Evolutionary conservation across 2,113 vertebrate species (phyloP).

Genomic region (Dermatemys mawii): DNA sequence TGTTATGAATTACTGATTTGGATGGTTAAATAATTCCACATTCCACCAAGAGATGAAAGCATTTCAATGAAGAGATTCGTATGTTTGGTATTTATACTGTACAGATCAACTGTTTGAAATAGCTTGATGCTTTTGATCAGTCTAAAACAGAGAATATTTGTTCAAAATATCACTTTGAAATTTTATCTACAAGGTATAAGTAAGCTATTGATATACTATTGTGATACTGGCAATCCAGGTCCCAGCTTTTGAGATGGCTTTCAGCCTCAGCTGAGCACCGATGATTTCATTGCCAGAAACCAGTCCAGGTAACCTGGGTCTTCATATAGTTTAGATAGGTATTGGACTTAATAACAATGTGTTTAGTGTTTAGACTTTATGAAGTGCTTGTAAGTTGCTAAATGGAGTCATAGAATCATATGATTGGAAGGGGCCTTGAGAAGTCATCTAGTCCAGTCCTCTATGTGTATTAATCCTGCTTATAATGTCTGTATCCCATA

Average conservation of each 20-base stretch:
- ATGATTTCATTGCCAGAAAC: background rate
- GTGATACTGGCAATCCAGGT: background rate
- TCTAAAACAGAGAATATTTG: conserved; percentile 45
- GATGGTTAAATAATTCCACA: background rate
- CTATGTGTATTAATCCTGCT: background rate
- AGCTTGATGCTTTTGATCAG: conserved; percentile 47
- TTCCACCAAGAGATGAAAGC: conserved; percentile 2
- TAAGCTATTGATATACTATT: conserved; percentile 37
- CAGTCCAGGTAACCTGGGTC: background rate
- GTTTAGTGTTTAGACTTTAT: background rate
- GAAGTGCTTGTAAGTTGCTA: too few relatives aligned
- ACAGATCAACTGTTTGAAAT: conserved; percentile 31
- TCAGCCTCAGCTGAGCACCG: background rate
- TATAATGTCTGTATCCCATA: background rate
- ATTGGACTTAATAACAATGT: background rate
- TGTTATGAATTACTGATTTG: background rate
- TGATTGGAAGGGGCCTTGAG: too few relatives aligned
- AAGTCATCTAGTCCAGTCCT: too few relatives aligned
- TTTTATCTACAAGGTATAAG: conserved; percentile 61
- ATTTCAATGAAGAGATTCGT: background rate
- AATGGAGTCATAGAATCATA: too few relatives aligned
- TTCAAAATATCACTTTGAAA: conserved; percentile 62
- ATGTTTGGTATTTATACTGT: conserved; percentile 21
- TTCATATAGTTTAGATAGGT: background rate
- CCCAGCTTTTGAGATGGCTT: background rate